Evolutionary conservation across 2,888 invertebrate genomes (phyloP), one percentile per base, ranked within the genome.

Genomic region (Stenurella melanura): DNA sequence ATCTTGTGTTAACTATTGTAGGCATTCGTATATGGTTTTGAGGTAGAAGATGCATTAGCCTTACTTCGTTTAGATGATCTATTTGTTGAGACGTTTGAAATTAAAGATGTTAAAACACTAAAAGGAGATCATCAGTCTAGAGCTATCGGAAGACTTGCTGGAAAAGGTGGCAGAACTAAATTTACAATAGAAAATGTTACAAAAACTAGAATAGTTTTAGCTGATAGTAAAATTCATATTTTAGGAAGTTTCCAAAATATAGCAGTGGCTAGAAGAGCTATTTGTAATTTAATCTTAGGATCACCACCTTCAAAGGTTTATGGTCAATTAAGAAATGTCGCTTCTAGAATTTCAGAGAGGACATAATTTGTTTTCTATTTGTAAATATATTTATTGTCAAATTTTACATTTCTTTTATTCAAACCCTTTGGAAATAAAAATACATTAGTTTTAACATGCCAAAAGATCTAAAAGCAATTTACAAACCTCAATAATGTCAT

Each of bases 121-220:
- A 95, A 96, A 88, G 98, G 99, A 2, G 98, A 99, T 88, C 98
- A 99, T 89, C 92, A 98, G 83, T 95, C 97, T 18, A 92, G 99
- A 86, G 99, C 99, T 0, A 96, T 99, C 83, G 99, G 98, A n/a
- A 92, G 99, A 75, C 91, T 99, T 56, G 99, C 99, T 1, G 99
- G 99, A 0, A 98, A 99, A 91, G 97, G 97, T 21, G 98, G 98
- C 26, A 93, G 97, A 78, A 99, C 98, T 0, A 99, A 98, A 89
- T 98, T 96, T 87, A 98, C 98, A 0, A 99, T 99, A 85, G 99
- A 99, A 91, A 99, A 99, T 90, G 97, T 96, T 0, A 99, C 99
- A 0, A 98, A 98, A 91, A 99, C 99, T 0, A 93, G 99, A 88
- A 98, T 99, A 87, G 97, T 99, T 26, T 91, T 99, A 78, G 99